Evolutionary conservation across 2,888 invertebrate species (phyloP), one percentile per base, ranked within the genome.

Genomic region (Dilophus febrilis): DNA sequence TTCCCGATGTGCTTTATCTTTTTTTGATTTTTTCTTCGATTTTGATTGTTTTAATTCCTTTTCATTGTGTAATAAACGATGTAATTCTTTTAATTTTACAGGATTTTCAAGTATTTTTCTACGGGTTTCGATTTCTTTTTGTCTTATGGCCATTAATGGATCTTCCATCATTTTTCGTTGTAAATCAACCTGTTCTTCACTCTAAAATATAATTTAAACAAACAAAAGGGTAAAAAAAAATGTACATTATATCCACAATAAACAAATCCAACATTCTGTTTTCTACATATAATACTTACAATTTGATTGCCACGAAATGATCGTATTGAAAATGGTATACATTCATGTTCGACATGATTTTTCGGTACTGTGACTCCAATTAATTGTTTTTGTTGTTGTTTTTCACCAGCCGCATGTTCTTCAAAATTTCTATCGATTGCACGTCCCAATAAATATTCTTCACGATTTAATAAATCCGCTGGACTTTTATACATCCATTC

Each of bases 151-250:
- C 55, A 87, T 77, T 30, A 95, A 61, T 1, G 95, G 95, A 67
- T 95, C 95, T 60, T 95, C 94, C 55, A 91, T 74, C 45, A 91
- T 70, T 64, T 94, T 94, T 16, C 88, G 73, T 35, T 74, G 77
- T 52, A 91, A 67, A 58, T 94, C 92, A 11, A 91, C 83, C 64
- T 86, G 79, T 40, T 76, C 71, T 18, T 70, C 70, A 3, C 67
- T 67, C 26, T 66, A 65, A 42, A 69, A 61, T 38, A 62, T 37
- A 44, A 12, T 19, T 42, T 37, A 61, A 38, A 31, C 8, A 8
- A 22, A 8, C 4, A 22, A 4, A 22, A 22, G 5, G 22, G 8
- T 6, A 22, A 22, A 22, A 22, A 6, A 22, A 22, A 22, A 22
- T 22, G 22, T 6, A 6, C 4, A n/a, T 35, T 16, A 32, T 13